Evolutionary conservation across 2,797 vertebrate species (phyloP).

Genomic region (Meda fulgida): DNA sequence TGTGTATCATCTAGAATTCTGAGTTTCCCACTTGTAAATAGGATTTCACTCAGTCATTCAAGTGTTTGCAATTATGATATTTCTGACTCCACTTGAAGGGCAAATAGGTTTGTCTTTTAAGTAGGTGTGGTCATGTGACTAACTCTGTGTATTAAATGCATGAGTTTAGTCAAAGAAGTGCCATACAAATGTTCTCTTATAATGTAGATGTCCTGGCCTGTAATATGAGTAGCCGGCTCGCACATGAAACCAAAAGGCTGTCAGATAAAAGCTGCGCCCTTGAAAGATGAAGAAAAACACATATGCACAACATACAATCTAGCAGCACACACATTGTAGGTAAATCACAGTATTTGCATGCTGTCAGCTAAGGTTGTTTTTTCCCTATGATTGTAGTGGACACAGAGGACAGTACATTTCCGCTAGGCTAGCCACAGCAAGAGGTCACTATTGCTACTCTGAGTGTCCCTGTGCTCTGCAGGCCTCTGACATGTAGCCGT

Average conservation of each 20-base stretch:
- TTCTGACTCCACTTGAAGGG: neutral
- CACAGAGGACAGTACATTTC: constrained; percentile 30
- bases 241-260: neutral
- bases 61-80: neutral
- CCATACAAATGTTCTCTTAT: neutral
- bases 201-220: neutral
- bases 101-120: neutral
- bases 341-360: constrained; percentile 9
- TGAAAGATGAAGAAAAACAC: neutral
- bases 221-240: neutral
- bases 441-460: constrained; percentile 27
- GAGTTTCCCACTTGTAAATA: neutral
- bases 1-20: neutral
- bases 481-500: constrained; percentile 19
- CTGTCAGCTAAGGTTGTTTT: neutral
- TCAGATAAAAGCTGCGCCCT: neutral
- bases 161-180: neutral
- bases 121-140: neutral
- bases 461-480: constrained; percentile 25
- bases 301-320: neutral
- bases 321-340: neutral
- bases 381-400: constrained; percentile 15
- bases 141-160: neutral
- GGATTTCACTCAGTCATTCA: neutral
- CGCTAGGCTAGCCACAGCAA: constrained; percentile 13